Base-by-base conservation (phyloP, 2,888 invertebrate species). In the Anticlea derivata region DNA sequence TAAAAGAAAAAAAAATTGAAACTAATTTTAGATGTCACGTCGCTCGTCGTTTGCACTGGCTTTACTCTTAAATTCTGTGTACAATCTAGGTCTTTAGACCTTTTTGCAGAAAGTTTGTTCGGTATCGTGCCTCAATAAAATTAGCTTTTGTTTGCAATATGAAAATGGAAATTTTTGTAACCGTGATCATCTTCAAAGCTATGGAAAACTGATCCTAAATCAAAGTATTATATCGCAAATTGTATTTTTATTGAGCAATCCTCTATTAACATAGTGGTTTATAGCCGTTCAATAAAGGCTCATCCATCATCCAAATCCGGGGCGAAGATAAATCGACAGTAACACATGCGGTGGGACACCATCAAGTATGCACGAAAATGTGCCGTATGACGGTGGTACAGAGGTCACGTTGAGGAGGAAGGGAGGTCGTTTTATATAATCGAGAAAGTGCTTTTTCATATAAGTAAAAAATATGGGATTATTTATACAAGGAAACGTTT, bases 301-400 rank as follows among this genome's bases (percentile, higher is more conserved):
- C 55, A 56, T 62, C 60, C 50, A 62, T 62, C 60, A 60, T 58
- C 35, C 44, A 33, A 37, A 56, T 41, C 40, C 40, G 54, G 47
- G 27, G 34, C 13, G 30, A 41, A 35, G 43, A 51, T 50, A 51
- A 51, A 53, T 55, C 20, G 46, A 53, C 45, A 29, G 31, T 54
- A 59, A 52, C 55, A 60, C 45, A 55, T 55, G 50, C 50, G n/a
- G 50, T 35, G 23, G 31, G 51, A 23, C 43, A 45, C 40, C 40
- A 33, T 34, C 13, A 24, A 30, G 22, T 46, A 41, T 37, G 10
- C 10, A 11, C 17, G 12, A 43, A 37, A 38, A 17, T 43, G 11
- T 29, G 11, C 38, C 38, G 6, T 43, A 17, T 17, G 12, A 6
- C 41, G 10, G 11, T 13, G 49, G 8, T 23, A 17, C 26, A 41